Evolutionary conservation across 2,797 vertebrate genomes (phyloP), one percentile per base, ranked within the genome.

Genomic region (Pogoniulus pusillus): DNA sequence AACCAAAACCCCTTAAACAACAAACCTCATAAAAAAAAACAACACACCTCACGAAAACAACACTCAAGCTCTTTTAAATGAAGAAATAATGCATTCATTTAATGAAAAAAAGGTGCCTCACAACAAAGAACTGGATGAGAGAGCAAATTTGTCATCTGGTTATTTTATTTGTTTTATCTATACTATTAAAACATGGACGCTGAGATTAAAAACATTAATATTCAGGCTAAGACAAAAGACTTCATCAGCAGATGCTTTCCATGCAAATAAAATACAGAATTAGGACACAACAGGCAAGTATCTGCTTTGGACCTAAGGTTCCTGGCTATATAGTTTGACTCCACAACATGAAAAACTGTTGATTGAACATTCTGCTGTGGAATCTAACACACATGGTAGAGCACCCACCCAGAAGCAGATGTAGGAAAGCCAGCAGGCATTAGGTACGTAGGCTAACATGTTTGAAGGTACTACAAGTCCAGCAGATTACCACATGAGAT

Each of bases 151-250:
- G 43, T 79, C 45, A 82, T 53, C 22, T 26, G 19, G 57, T 79
- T 79, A 6, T 71, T 91, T 73, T 80, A 77, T 85, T 93, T 2
- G 12, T 87, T 89, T 78, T 73, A 85, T 66, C 60, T 79, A 10
- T 70, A 73, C 39, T 81, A 53, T 30, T 87, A 86, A 54, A 84
- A 86, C 7, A 19, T n/a, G 27, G 43, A 79, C 90, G 18, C 19
- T 27, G 30, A 94, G 74, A 89, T 58, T 71, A 92, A 91, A 71
- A 91, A 10, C 4, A 43, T 41, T 84, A 73, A 71, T 86, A 82
- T 65, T 82, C 64, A 86, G 23, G 16, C 27, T 70, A 8, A 43
- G 87, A 94, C 70, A 84, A 90, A 80, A 71, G 22, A 68, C 12
- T 26, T 74, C 83, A 78, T 85, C 55, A 87, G 62, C 37, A 84